Conservation (phyloP, 2,888 invertebrate genomes). For the Lymantria dispar region DNA sequence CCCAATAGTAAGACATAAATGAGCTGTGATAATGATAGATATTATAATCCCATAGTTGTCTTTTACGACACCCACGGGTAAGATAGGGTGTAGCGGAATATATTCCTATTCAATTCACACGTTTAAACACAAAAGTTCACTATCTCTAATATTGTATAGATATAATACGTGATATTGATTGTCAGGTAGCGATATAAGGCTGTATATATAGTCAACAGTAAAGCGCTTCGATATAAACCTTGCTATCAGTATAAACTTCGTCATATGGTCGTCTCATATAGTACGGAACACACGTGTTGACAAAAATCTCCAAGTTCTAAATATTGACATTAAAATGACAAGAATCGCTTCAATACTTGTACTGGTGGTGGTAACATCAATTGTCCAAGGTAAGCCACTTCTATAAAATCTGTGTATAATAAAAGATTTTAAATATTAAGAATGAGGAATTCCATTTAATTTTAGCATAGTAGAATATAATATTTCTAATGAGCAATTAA, state of each 20-base stretch:
- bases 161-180: too few species aligned
- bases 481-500: not conserved
- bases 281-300: constrained; percentile 18
- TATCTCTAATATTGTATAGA: too few species aligned
- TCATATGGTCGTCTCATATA: constrained; percentile 28
- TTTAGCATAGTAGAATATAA: not conserved
- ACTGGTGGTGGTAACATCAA: constrained; percentile 30
- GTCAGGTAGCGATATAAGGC: too few species aligned
- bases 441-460: not conserved
- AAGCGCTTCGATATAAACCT: constrained; percentile 28
- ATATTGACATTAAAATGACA: constrained; percentile 32
- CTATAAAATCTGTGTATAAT: not conserved
- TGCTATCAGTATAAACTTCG: constrained; percentile 4
- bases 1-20: too few species aligned
- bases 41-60: too few species aligned
- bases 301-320: constrained; percentile 14
- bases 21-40: too few species aligned
- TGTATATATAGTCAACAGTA: not conserved
- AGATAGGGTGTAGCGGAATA: too few species aligned
- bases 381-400: constrained; percentile 44
- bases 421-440: not conserved
- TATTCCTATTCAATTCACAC: too few species aligned
- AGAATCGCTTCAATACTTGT: constrained; percentile 35
- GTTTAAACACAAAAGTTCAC: too few species aligned
- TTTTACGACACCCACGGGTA: too few species aligned